A percentile compares a stretch with the other conserved stretches of the same genome.
phyloP scores from a whole-genome alignment of 1,140 invertebrate species.

The Hormaphis cornu region DNA sequence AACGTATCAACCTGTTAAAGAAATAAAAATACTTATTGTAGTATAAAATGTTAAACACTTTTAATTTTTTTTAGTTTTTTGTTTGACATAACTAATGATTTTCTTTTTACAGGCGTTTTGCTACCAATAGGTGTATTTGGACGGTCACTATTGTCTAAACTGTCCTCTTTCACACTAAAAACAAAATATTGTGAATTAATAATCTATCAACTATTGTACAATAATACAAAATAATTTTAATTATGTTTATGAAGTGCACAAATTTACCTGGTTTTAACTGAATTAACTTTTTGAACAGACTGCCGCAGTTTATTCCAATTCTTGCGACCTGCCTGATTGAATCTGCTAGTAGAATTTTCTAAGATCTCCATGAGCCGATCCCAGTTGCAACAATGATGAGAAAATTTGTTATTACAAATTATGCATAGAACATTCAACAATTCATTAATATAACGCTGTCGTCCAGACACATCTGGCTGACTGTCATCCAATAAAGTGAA shows the following conservation, averaged over 20 bases:
- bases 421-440: not conserved
- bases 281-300: conserved; percentile 2
- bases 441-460: conserved; percentile 18
- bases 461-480: conserved; percentile 19
- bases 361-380: not conserved
- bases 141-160: not conserved
- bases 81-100: conserved; percentile 21
- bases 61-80: conserved; percentile 32
- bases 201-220: not conserved
- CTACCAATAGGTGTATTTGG: not conserved
- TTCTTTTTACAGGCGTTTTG: conserved; percentile 15
- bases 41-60: not conserved
- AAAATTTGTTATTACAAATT: conserved; percentile 19
- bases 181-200: not conserved
- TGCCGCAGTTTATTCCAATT: conserved; percentile 5
- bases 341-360: not conserved
- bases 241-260: not conserved
- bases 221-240: not conserved
- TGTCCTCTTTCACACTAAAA: not conserved
- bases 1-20: too few species aligned
- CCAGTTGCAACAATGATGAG: conserved; percentile 8
- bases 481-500: conserved; percentile 11
- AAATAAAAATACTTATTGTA: too few species aligned
- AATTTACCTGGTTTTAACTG: not conserved
- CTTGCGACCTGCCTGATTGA: conserved; percentile 14